Evolutionary conservation across 2,888 invertebrate genomes (phyloP), one percentile per base, ranked within the genome.

Genomic region (Xanthia togata): DNA sequence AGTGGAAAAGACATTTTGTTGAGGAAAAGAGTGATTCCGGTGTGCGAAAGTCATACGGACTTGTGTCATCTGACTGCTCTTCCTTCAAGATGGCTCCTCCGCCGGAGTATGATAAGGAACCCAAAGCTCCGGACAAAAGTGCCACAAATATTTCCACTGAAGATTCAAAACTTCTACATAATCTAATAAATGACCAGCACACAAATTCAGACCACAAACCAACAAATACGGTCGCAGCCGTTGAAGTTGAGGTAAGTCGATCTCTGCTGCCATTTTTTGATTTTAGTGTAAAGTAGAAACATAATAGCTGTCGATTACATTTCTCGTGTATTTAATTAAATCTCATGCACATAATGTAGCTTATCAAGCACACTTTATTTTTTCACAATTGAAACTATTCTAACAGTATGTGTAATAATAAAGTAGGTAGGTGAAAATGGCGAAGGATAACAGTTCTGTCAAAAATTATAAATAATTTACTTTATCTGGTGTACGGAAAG

Each of bases 11-110:
- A 90, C 89, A 88, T 91, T 91, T 90, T 85, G 87, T 90, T 91
- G 91, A 91, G 92, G 91, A 90, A 91, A 90, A 90, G 90, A 93
- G 95, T 95, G 93, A 91, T 92, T 93, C 94, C 86, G 92, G 95
- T 94, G 96, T 94, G 93, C 90, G 93, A 94, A 94, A 96, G 96
- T 96, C 96, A 94, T 95, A 96, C 94, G 96, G 96, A 96, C 96
- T 95, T 96, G 96, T 96, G 96, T 96, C 96, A 96, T 96, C 96
- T 96, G 96, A 96, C 96, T 96, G 94, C 94, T 95, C 95, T 96
- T 96, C 96, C 96, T 96, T 95, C 97, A 97, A 97, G 97, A 98
- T 98, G 98, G 98, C 98, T 97, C 98, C 98, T 97, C 97, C 97
- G 95, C 98, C 98, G 96, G 97, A 98, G 95, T 97, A 98, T 96